phyloP scores from a whole-genome alignment of 2,888 invertebrate species.

The Chorisops tibialis region DNA sequence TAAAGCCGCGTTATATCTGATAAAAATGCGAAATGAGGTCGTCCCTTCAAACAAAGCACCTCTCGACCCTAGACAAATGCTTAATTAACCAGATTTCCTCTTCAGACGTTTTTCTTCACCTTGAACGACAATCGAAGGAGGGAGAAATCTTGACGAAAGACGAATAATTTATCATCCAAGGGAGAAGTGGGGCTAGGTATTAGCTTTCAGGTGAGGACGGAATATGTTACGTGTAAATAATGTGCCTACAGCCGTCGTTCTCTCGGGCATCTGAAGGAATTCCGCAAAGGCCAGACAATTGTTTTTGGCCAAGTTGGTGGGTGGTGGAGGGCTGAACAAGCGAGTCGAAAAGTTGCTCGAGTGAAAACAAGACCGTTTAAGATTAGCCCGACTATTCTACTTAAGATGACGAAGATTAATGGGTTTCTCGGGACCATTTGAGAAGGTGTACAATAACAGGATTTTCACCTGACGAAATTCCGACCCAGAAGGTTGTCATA shows the following conservation, averaged over 20 bases:
- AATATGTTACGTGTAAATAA: too few species aligned
- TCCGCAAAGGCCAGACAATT: background rate
- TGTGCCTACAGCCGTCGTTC: too few species aligned
- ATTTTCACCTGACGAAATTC: too few species aligned
- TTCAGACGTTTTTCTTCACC: too few species aligned
- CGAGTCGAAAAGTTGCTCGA: background rate
- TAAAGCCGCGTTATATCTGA: too few species aligned
- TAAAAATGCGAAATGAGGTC: too few species aligned
- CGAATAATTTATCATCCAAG: slow-evolving; percentile 6
- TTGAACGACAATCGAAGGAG: background rate
- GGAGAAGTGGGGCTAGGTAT: too few species aligned
- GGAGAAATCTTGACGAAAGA: slow-evolving; percentile 7
- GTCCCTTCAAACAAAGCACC: too few species aligned
- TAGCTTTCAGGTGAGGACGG: too few species aligned
- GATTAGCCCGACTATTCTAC: background rate
- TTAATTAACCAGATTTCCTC: slow-evolving; percentile 5
- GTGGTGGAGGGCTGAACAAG: background rate
- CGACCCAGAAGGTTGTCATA: too few species aligned
- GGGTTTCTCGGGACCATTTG: background rate
- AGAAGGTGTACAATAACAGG: too few species aligned
- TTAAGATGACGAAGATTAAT: slow-evolving; percentile 1
- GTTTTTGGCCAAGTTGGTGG: background rate
- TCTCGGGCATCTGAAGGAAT: background rate
- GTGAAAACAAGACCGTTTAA: background rate
- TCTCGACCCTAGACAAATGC: background rate